phyloP scores from a whole-genome alignment of 1,140 invertebrate genomes.

The Drosophila neocordata region DNA sequence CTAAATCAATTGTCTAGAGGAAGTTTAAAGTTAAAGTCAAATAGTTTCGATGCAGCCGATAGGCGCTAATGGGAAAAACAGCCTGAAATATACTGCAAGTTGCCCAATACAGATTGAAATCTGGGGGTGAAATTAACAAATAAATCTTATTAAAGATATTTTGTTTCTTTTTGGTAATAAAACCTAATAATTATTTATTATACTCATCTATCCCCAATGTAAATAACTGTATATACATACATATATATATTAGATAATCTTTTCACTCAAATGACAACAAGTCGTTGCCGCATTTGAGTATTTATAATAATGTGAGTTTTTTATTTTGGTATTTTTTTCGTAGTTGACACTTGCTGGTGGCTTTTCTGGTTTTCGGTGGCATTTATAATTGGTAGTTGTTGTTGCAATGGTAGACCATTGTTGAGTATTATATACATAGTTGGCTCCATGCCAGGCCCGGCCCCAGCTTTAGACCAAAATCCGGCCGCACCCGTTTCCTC shows the following conservation, averaged over 20 bases:
- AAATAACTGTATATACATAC: not conserved
- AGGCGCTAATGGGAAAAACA: constrained; percentile 39
- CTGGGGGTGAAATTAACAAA: too few species aligned
- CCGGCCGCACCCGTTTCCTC: not conserved
- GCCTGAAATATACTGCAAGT: too few species aligned
- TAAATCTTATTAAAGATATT: too few species aligned
- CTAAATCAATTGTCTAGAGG: constrained; percentile 87
- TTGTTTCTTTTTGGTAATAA: too few species aligned
- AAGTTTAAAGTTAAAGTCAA: constrained; percentile 83
- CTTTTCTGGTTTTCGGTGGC: constrained; percentile 8
- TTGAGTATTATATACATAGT: constrained; percentile 48
- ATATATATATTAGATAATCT: too few species aligned
- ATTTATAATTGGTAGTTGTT: constrained; percentile 4
- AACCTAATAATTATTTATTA: too few species aligned
- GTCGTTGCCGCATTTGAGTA: constrained; percentile 30
- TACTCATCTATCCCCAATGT: not conserved
- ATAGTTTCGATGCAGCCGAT: constrained; percentile 66
- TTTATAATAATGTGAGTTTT: constrained; percentile 13
- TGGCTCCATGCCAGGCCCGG: too few species aligned
- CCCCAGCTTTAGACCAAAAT: not conserved
- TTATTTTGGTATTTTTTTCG: not conserved
- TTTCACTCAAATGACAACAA: constrained; percentile 38
- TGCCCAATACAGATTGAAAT: too few species aligned
- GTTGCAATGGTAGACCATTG: constrained; percentile 36
- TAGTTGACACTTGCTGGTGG: not conserved